Evolutionary conservation across 2,888 invertebrate species (phyloP), one percentile per base, ranked within the genome.

Genomic region (Lepas anatifera): DNA sequence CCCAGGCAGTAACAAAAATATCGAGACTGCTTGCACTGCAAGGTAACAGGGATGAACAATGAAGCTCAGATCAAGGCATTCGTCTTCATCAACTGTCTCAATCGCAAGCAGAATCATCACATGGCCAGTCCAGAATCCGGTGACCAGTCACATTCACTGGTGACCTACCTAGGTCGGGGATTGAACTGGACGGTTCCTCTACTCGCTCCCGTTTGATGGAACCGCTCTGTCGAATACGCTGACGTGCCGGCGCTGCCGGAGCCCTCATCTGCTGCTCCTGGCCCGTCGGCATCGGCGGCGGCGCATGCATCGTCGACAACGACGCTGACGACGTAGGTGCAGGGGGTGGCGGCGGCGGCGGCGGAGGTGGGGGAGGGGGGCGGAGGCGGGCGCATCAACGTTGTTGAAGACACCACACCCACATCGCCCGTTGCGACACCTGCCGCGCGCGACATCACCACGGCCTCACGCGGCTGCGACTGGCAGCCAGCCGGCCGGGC

Each of bases 141-240:
- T 43, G 43, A 18, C 43, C 16, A 43, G 43, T 43, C 43, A 43
- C 43, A 43, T 43, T 43, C 43, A 18, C 7, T 16, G 52, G 48
- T 32, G 68, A 84, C 89, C 88, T 79, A 91, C 91, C 91, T 83
- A 91, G 84, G 84, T 91, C 91, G 74, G 91, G 91, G 80, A 91
- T 91, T 76, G 91, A 91, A 82, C 90, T 90, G 75, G 90, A 89
- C 18, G 91, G 90, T 80, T 91, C 90, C 81, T 91, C 91, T 79
- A 66, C 66, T 16, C 66, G 66, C 39, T 66, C 66, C 39, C 66
- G 39, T 27, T 66, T 66, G 66, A 66, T 66, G 39, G 66, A 41
- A 18, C 66, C 66, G 66, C 66, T 66, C 66, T 66, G 66, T 6
- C 66, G 39, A 39, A 66, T 66, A 27, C 66, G 39, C 22, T n/a